A percentile compares a stretch with the other conserved stretches of the same genome.
phyloP scores from a whole-genome alignment of 2,888 invertebrate species.

The Cataglyphis altisquamis region DNA sequence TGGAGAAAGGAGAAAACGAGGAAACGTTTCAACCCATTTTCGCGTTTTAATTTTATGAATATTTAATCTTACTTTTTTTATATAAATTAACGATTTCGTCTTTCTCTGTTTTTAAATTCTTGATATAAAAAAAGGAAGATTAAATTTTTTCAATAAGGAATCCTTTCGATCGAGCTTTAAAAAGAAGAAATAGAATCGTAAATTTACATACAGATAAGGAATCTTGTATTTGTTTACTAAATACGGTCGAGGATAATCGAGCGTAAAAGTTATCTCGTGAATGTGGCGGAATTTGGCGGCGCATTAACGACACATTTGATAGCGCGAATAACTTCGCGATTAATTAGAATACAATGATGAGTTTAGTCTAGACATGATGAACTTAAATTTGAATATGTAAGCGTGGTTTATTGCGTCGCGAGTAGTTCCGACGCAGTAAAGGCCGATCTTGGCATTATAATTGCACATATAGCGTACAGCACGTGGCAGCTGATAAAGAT shows the following conservation, averaged over 20 bases:
- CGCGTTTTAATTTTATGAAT: too few relatives aligned
- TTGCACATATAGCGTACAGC: conserved; percentile 49
- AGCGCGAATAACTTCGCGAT: conserved; percentile 22
- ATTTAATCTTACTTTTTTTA: not conserved
- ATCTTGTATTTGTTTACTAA: not conserved
- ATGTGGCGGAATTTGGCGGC: conserved; percentile 20
- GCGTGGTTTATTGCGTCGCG: conserved; percentile 64
- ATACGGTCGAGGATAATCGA: not conserved
- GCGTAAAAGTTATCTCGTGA: not conserved
- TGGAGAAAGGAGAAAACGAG: not conserved
- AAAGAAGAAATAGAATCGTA: not conserved
- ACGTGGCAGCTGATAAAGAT: conserved; percentile 68
- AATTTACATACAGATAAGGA: too few relatives aligned
- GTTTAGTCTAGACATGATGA: conserved; percentile 46
- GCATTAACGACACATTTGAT: conserved; percentile 27
- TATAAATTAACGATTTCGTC: too few relatives aligned
- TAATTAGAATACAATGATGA: conserved; percentile 70
- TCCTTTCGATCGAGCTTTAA: not conserved
- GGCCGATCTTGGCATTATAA: conserved; percentile 46
- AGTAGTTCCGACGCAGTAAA: conserved; percentile 60
- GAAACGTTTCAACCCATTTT: too few relatives aligned
- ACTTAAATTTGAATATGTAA: conserved; percentile 67
- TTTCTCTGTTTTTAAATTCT: too few relatives aligned
- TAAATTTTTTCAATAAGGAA: not conserved
- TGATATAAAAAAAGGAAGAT: conserved; percentile 3